Conservation (phyloP, 2,888 invertebrate genomes). For the Apamea epomidion region DNA sequence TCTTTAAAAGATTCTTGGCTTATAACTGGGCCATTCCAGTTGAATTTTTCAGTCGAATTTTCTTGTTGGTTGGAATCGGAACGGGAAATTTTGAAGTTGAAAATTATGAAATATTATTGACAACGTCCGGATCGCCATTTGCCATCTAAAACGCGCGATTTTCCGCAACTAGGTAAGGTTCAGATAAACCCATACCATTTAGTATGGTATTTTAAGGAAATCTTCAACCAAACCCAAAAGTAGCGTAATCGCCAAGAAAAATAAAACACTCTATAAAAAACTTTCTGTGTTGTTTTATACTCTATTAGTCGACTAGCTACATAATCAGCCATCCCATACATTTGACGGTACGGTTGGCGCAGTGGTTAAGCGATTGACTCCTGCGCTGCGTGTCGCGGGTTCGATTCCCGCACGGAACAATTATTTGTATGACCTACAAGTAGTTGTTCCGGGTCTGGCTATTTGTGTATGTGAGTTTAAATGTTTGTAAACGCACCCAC, state of each 20-base stretch:
- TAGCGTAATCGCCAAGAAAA: background rate
- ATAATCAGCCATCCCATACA: too few relatives aligned
- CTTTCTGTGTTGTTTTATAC: slow-evolving; percentile 14
- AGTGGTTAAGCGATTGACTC: too few relatives aligned
- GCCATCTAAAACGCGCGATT: too few relatives aligned
- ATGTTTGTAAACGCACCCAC: too few relatives aligned
- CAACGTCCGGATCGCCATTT: background rate
- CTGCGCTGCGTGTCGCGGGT: too few relatives aligned
- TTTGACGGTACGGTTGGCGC: too few relatives aligned
- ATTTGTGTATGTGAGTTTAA: too few relatives aligned
- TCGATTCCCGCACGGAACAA: too few relatives aligned
- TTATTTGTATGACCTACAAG: too few relatives aligned
- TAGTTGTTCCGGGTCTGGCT: too few relatives aligned
- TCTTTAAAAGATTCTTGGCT: too few relatives aligned
- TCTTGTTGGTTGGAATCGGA: too few relatives aligned
- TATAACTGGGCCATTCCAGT: background rate
- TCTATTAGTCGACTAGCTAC: background rate
- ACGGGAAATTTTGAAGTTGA: background rate
- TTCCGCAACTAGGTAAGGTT: background rate
- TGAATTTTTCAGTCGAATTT: background rate
- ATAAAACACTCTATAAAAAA: background rate
- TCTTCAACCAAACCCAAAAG: background rate
- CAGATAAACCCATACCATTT: background rate
- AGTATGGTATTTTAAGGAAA: background rate
- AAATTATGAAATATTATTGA: background rate